These are phyloP conservation scores for Channa maculata DNA, from an alignment of 2,113 vertebrate species.

Conservation along the genomic window DNA sequence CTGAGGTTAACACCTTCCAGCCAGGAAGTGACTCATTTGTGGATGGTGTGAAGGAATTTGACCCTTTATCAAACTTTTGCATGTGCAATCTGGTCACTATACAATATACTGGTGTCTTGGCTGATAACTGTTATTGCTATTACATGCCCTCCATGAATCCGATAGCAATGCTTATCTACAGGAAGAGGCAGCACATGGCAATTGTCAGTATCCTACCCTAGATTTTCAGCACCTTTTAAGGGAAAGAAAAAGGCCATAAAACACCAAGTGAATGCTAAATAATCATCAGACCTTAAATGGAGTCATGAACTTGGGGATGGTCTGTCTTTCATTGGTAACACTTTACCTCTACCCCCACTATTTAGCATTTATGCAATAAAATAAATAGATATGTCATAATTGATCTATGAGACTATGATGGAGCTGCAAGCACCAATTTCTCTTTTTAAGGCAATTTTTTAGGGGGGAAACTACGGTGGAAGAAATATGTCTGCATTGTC, in stretches of 20 bases:
- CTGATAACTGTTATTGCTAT: slow-evolving; percentile 17
- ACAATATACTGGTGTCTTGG: background rate
- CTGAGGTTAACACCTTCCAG: too few species aligned
- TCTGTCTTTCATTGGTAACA: background rate
- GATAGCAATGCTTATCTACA: background rate
- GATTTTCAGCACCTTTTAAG: background rate
- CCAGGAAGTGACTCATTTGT: background rate
- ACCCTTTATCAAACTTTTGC: background rate
- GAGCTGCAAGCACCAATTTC: too few species aligned
- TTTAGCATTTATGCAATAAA: too few species aligned
- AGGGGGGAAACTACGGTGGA: too few species aligned
- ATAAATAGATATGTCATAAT: background rate
- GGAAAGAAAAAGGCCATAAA: fast-evolving
- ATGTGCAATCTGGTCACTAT: background rate
- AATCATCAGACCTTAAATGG: background rate
- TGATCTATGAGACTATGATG: too few species aligned
- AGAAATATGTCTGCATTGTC: too few species aligned
- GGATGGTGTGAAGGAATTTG: background rate
- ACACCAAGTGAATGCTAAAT: background rate
- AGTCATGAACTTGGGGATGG: background rate
- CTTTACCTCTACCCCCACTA: background rate
- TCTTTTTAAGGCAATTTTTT: too few species aligned
- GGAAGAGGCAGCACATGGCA: background rate
- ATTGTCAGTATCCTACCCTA: too few species aligned
- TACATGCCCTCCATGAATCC: too few species aligned